These are phyloP conservation scores for Ceratotherium simum DNA, from an alignment of 2,113 vertebrate genomes.

Conservation along the genomic window DNA sequence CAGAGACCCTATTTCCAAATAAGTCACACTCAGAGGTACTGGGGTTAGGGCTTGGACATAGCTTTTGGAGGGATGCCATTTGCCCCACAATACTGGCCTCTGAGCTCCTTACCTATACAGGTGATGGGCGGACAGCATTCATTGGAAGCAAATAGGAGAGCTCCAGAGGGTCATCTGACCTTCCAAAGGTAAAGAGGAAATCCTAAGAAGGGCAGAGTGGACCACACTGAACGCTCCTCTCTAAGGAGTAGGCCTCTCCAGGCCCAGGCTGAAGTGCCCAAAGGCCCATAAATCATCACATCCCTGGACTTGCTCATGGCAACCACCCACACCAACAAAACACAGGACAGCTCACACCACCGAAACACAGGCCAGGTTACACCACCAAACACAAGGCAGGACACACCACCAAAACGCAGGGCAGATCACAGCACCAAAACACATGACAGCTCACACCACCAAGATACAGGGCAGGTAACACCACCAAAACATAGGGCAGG, in stretches of 20 bases:
- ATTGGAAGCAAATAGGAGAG: background rate
- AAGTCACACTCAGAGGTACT: too few relatives aligned
- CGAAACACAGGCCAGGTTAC: too few relatives aligned
- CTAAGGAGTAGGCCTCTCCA: background rate
- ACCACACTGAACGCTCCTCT: background rate
- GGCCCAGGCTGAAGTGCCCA: background rate
- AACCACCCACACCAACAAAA: background rate
- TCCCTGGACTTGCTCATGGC: too few relatives aligned
- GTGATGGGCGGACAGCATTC: background rate
- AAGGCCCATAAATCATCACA: background rate
- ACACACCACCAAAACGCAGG: too few relatives aligned
- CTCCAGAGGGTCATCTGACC: too few relatives aligned
- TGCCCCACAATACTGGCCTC: background rate
- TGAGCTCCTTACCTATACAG: background rate
- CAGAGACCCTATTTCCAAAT: background rate
- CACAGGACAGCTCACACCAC: background rate
- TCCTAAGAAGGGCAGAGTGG: too few relatives aligned
- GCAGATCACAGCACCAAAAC: too few relatives aligned
- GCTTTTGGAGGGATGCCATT: background rate
- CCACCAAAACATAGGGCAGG: too few relatives aligned
- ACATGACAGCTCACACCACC: too few relatives aligned
- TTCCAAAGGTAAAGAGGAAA: background rate
- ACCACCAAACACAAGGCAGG: too few relatives aligned
- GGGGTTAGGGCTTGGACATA: too few relatives aligned
- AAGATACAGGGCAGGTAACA: too few relatives aligned